A percentile compares a stretch with the other conserved stretches of the same genome.
These are phyloP conservation scores for Trachymyrmex septentrionalis DNA, from an alignment of 1,140 invertebrate species.

Conservation along the genomic window DNA sequence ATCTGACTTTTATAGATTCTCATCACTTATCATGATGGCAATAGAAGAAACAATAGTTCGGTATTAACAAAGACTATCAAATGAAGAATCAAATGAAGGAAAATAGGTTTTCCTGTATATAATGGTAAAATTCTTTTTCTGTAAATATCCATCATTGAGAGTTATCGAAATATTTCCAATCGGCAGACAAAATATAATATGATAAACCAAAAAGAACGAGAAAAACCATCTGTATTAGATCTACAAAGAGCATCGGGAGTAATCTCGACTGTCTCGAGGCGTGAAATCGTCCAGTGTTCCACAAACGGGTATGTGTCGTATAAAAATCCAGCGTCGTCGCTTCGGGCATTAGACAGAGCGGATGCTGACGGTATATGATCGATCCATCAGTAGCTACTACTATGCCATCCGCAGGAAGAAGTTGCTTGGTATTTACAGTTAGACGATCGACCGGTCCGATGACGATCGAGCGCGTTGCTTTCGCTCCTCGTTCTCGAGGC, in stretches of 20 bases:
- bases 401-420: constrained; percentile 63
- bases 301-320: constrained; percentile 58
- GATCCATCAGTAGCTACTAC: constrained; percentile 61
- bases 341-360: constrained; percentile 68
- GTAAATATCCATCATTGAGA: no score
- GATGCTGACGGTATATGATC: constrained; percentile 51
- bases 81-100: not conserved
- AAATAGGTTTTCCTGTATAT: not conserved
- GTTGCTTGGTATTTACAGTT: constrained; percentile 74
- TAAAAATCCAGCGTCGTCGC: constrained; percentile 71
- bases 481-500: constrained; percentile 67
- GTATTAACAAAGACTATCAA: not conserved
- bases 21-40: constrained; percentile 7
- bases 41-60: not conserved
- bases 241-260: constrained; percentile 25
- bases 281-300: constrained; percentile 60
- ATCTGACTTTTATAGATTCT: constrained; percentile 6
- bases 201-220: not conserved
- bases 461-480: constrained; percentile 72
- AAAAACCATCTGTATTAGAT: not conserved
- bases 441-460: constrained; percentile 64
- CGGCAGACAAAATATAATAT: not conserved
- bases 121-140: not conserved
- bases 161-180: not conserved
- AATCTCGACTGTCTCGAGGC: constrained; percentile 25